Evolutionary conservation across 2,797 vertebrate species (phyloP).

Genomic region (Ispidina lecontei): DNA sequence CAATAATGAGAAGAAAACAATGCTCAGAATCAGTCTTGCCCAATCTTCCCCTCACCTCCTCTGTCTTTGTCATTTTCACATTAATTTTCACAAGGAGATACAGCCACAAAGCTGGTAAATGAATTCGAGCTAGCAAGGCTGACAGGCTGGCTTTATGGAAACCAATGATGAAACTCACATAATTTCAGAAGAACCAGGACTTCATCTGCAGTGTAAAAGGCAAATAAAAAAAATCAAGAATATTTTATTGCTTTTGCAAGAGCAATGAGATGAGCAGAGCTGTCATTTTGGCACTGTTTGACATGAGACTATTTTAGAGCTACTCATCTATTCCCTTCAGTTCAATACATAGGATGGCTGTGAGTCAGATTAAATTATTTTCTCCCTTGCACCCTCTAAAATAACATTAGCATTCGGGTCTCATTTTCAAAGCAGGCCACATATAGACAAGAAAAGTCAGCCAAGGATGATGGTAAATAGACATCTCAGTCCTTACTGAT

Average conservation of each 20-base stretch:
- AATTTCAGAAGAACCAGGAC: not conserved
- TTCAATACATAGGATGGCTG: not conserved
- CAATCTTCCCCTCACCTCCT: rapidly evolving
- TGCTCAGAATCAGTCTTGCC: not conserved
- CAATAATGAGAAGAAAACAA: not conserved
- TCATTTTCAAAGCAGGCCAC: not conserved
- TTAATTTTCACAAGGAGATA: not conserved
- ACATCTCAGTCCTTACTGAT: slow-evolving; percentile 1
- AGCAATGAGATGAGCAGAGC: not conserved
- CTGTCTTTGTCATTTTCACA: not conserved
- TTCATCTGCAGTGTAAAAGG: not conserved
- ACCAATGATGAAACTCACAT: not conserved
- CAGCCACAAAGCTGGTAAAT: not conserved
- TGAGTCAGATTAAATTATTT: not conserved
- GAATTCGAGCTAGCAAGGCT: not conserved
- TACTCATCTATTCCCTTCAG: not conserved
- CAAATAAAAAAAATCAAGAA: not conserved
- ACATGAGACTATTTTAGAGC: not conserved
- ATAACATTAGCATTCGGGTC: not conserved
- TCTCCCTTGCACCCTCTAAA: not conserved
- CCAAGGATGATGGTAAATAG: not conserved
- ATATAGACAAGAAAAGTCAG: not conserved
- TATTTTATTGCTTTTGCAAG: not conserved
- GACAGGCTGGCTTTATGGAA: not conserved
- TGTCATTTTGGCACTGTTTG: not conserved